Percentiles rank a stretch among this genome's conserved stretches.
Conservation (phyloP, 2,797 vertebrate species). For the Poecilia wingei region DNA sequence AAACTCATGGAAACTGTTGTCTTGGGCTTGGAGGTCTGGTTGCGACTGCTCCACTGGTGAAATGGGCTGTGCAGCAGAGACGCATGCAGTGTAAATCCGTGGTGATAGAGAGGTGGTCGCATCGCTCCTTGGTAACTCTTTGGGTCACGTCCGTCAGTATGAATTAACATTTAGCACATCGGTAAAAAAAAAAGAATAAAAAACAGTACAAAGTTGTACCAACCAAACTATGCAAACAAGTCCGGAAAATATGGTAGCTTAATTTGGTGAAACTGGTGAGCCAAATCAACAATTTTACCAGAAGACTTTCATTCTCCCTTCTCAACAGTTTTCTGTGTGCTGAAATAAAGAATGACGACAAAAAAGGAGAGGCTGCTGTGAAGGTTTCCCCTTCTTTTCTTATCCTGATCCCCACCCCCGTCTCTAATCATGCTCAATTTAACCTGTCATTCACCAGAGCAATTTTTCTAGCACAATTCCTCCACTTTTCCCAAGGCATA, state of each 20-base stretch:
- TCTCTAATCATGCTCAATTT: conserved; percentile 66
- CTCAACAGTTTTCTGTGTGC: conserved; percentile 50
- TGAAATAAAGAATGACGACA: conserved; percentile 61
- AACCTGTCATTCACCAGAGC: conserved; percentile 67
- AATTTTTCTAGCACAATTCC: conserved; percentile 57
- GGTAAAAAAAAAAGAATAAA: too few species aligned
- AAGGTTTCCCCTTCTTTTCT: conserved; percentile 32
- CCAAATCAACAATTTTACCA: conserved; percentile 61
- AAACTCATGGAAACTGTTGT: too few species aligned
- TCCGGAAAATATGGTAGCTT: not conserved
- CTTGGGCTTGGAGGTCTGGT: too few species aligned
- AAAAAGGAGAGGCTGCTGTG: conserved; percentile 44
- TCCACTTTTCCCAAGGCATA: conserved; percentile 63
- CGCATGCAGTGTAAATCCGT: too few species aligned
- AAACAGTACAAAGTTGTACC: not conserved
- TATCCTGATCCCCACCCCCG: conserved; percentile 12
- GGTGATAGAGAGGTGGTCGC: too few species aligned
- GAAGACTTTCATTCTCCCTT: conserved; percentile 57
- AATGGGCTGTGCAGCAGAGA: too few species aligned
- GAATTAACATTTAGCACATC: too few species aligned
- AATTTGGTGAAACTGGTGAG: conserved; percentile 40
- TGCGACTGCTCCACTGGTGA: too few species aligned
- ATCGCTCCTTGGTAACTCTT: too few species aligned
- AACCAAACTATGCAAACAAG: not conserved
- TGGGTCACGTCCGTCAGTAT: too few species aligned